A percentile compares a stretch with the other conserved stretches of the same genome.
Conservation (phyloP, 2,797 vertebrate genomes). For the Pempheris klunzingeri region DNA sequence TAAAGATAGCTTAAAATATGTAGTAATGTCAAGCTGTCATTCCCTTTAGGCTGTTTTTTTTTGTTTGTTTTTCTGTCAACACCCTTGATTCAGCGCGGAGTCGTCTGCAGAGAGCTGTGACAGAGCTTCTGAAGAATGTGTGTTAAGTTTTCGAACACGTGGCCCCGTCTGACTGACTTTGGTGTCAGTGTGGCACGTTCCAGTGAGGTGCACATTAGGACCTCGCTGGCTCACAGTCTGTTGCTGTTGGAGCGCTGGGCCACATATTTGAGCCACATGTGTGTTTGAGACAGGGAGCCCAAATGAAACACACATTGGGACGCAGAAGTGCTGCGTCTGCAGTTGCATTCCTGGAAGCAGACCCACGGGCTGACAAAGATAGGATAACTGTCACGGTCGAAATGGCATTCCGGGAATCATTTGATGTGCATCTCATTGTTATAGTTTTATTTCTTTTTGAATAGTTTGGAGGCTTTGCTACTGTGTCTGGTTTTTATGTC, state of each 20-base stretch:
- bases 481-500: constrained; percentile 47
- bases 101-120: constrained; percentile 62
- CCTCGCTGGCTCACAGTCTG: constrained; percentile 74
- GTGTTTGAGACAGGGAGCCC: constrained; percentile 80
- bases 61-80: constrained; percentile 15
- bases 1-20: constrained; percentile 6
- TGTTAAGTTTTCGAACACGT: constrained; percentile 71
- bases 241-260: constrained; percentile 84
- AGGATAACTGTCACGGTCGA: constrained; percentile 64
- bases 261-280: constrained; percentile 88
- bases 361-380: constrained; percentile 67
- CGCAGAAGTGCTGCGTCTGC: constrained; percentile 85
- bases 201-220: constrained; percentile 68
- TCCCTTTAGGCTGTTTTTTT: constrained; percentile 4
- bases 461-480: constrained; percentile 57
- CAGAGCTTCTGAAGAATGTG: constrained; percentile 73
- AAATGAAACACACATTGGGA: constrained; percentile 87
- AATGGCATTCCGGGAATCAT: constrained; percentile 73
- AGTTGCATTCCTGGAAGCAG: constrained; percentile 82
- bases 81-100: constrained; percentile 47
- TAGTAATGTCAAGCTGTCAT: constrained; percentile 22
- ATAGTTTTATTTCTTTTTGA: constrained; percentile 61
- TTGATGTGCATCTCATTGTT: constrained; percentile 63
- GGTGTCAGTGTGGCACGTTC: constrained; percentile 76
- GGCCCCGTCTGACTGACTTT: constrained; percentile 73